Base-by-base conservation (phyloP, 2,797 vertebrate genomes). In the Sebastolobus altivelis region DNA sequence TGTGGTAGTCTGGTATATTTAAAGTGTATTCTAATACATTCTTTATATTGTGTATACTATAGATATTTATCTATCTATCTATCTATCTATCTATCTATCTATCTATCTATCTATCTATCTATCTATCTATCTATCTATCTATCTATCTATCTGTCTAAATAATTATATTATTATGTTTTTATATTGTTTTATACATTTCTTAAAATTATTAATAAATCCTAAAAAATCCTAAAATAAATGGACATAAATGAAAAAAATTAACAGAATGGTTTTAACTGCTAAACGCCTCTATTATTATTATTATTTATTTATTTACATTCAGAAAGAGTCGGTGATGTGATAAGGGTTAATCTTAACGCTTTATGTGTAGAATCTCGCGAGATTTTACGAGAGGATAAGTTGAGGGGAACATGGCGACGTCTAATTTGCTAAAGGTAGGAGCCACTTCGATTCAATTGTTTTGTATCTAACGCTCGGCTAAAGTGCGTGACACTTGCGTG, bases 371-470 rank as follows among this genome's bases (percentile, higher is more conserved):
- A 66, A 33, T 60, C 95, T 89, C 97, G 97, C 96, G 96, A 94
- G 89, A 94, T 78, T 93, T 89, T 77, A 88, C 96, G 96, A 95
- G 96, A 96, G 88, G 87, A 95, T 92, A 97, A 97, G 96, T 97
- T 97, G 95, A 96, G 96, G 96, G 96, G 94, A 98, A 98, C 96
- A 99, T 99, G 98, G 98, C 98, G 97, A 96, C 97, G 96, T 98
- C 98, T 96, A 97, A 99, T 98, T 97, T 99, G 94, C 95, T 99
- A 95, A 99, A 99, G 98, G 98, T 99, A 98, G 94, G 97, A 91
- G 31, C 83, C 70, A 86, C 84, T 92, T 84, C 87, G 85, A 90
- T 93, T 90, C 86, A 90, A 81, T 90, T 72, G 74, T 86, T 75
- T 72, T 4, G 46, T 31, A 12, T 81, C 70, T 67, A 68, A 43